phyloP scores from a whole-genome alignment of 2,113 vertebrate genomes.

The Zapornia atra region DNA sequence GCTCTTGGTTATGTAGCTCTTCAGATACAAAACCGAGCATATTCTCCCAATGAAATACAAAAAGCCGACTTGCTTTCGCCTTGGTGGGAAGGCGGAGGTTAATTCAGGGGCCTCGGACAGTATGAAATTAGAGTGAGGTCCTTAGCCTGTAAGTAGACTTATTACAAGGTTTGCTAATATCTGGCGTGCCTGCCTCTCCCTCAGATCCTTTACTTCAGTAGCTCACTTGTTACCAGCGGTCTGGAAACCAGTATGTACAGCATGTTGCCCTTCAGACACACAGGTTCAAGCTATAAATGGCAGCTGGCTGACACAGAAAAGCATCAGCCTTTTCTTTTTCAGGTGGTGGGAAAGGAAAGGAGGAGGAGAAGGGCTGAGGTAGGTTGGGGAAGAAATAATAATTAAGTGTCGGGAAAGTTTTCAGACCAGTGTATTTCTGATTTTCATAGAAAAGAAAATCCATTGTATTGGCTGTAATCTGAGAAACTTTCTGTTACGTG shows the following conservation, averaged over 20 bases:
- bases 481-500: constrained; percentile 36
- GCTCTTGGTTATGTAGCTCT: background rate
- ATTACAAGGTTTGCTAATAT: background rate
- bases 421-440: background rate
- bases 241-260: background rate
- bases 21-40: constrained; percentile 1
- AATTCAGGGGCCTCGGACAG: background rate
- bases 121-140: background rate
- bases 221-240: background rate
- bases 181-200: background rate
- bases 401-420: background rate
- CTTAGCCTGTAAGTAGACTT: background rate
- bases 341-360: background rate
- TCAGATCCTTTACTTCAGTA: background rate
- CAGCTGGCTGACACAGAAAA: background rate
- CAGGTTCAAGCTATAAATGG: background rate
- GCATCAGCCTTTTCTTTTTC: background rate
- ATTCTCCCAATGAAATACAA: background rate
- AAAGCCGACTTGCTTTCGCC: background rate
- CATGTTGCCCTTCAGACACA: background rate
- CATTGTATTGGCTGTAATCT: constrained; percentile 24
- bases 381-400: background rate
- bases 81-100: background rate
- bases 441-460: constrained; percentile 44
- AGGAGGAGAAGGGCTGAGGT: background rate